Evolutionary conservation across 2,888 invertebrate species (phyloP).

Genomic region (Hydraecia micacea): DNA sequence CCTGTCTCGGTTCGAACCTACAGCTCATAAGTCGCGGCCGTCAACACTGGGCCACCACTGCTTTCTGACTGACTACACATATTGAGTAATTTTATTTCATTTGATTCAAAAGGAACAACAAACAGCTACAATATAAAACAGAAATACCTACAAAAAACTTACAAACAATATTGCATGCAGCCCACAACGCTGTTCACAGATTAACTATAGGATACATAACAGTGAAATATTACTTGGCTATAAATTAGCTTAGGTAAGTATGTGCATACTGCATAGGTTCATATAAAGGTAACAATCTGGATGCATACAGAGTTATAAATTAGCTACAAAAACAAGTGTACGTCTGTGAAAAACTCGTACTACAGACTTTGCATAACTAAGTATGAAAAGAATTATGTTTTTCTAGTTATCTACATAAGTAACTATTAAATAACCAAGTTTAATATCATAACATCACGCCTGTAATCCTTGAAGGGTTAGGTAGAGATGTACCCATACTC

Average conservation of each 20-base stretch:
- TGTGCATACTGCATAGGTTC: neutral
- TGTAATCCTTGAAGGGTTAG: neutral
- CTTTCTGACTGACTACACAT: no score
- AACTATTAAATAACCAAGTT: neutral
- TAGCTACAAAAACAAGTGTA: slow-evolving; percentile 7
- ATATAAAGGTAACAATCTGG: slow-evolving; percentile 20
- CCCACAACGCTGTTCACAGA: neutral
- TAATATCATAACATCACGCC: neutral
- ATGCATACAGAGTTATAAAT: slow-evolving; percentile 17
- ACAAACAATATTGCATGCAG: neutral
- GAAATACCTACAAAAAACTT: neutral
- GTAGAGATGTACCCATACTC: no score
- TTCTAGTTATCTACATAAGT: slow-evolving; percentile 13
- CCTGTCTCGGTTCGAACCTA: no score
- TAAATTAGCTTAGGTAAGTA: neutral
- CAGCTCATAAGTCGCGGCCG: no score
- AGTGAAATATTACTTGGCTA: neutral
- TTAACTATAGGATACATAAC: neutral
- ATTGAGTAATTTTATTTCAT: no score
- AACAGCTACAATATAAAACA: neutral
- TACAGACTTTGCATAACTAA: slow-evolving; percentile 12
- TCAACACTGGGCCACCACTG: no score
- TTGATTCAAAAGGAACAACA: neutral
- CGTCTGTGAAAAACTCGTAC: neutral
- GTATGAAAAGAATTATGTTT: neutral